Evolutionary conservation across 2,888 invertebrate species (phyloP), one percentile per base, ranked within the genome.

Genomic region (Lasioglossum marginatum): DNA sequence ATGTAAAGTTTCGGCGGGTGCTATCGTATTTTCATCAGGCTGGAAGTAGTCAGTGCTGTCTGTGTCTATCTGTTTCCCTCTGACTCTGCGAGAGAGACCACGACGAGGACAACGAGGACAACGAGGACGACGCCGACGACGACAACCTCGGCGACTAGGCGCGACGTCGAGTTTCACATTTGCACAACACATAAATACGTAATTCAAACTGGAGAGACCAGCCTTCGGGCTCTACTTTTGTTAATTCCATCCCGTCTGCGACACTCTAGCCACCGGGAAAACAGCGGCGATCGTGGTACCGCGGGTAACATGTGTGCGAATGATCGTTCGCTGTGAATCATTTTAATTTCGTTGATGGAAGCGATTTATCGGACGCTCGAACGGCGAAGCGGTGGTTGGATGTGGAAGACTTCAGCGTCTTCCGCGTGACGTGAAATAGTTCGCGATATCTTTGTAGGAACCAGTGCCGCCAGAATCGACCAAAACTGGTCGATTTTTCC

Each of bases 141-240:
- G 76, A 60, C 66, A 48, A 79, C 40, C 40, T 66, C 37, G 68
- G 77, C 73, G 79, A 75, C 85, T 75, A 82, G 52, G 71, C 75
- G 66, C 81, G 85, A 80, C 84, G 83, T 81, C 82, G 88, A 89
- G 89, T 86, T 87, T 85, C 83, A 82, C 89, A 79, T 91, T 89
- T 88, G 72, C 88, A 90, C 88, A 88, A 91, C 87, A 87, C 85
- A 83, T 88, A 89, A 90, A 91, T 87, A 89, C 86, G 89, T 88
- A 87, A 87, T 89, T 89, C 87, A 87, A 85, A 81, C 83, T 77
- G 57, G 73, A 77, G 71, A 71, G 81, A 68, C 71, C 60, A 73
- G 80, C 79, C 86, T 82, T 87, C 76, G 66, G 84, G 85, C 87
- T 77, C 73, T 86, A 87, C 85, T 87, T 89, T 82, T 82, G 83